These are phyloP conservation scores for Diabrotica balteata DNA, from an alignment of 2,888 invertebrate species.

Conservation along the genomic window DNA sequence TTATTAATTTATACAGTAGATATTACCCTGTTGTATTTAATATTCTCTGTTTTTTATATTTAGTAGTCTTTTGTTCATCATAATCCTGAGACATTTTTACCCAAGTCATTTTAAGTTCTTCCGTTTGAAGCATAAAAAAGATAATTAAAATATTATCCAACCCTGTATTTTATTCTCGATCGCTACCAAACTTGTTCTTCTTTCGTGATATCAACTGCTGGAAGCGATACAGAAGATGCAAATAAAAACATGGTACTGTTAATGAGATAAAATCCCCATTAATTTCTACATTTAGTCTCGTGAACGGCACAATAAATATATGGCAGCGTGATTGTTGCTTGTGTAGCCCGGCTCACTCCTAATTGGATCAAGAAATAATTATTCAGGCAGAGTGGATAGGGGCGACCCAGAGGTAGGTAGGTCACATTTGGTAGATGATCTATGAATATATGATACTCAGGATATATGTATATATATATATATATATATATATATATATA, in stretches of 20 bases:
- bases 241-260: constrained; percentile 49
- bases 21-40: too few species aligned
- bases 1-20: too few species aligned
- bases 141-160: background rate
- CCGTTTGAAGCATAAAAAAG: too few species aligned
- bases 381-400: constrained; percentile 39
- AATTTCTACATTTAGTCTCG: constrained; percentile 54
- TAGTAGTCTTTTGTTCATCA: too few species aligned
- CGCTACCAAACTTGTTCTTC: constrained; percentile 26
- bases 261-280: constrained; percentile 57
- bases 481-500: too few species aligned
- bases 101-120: too few species aligned
- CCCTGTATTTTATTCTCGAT: constrained; percentile 16
- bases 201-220: constrained; percentile 24
- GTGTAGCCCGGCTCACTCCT: constrained; percentile 49
- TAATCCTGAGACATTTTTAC: too few species aligned
- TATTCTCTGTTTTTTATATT: too few species aligned
- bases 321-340: constrained; percentile 52
- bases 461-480: too few species aligned
- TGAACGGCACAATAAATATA: constrained; percentile 53
- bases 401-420: too few species aligned
- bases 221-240: constrained; percentile 33
- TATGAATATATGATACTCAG: too few species aligned
- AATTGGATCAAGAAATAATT: constrained; percentile 56
- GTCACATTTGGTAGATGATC: too few species aligned